Percentiles rank a stretch among this genome's conserved stretches.
phyloP scores from a whole-genome alignment of 2,113 vertebrate genomes.

The Lophius piscatorius region DNA sequence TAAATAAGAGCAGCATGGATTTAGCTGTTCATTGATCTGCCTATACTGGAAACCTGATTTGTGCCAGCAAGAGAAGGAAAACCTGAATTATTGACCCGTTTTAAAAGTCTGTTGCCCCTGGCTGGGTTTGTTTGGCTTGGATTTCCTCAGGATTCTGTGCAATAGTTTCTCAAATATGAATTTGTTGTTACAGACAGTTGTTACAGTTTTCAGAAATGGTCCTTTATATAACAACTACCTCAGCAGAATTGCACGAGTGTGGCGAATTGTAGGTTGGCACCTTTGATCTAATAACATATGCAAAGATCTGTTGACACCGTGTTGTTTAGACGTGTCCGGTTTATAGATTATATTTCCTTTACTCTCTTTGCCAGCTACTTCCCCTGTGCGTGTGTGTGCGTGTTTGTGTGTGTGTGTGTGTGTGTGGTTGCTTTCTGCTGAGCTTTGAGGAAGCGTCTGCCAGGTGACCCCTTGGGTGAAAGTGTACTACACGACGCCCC shows the following conservation, averaged over 20 bases:
- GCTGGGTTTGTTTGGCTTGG: conserved; percentile 2
- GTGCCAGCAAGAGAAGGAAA: conserved; percentile 51
- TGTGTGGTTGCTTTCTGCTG: conserved; percentile 17
- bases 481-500: conserved; percentile 7
- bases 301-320: conserved; percentile 54
- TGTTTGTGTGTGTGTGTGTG: conserved; percentile 7
- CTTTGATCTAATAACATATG: conserved; percentile 41
- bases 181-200: conserved; percentile 1
- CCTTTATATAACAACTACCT: conserved; percentile 26
- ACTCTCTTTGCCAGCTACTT: conserved; percentile 25
- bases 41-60: conserved; percentile 63
- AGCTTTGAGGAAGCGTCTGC: conserved; percentile 59
- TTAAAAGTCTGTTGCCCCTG: conserved; percentile 33
- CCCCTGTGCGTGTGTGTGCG: conserved; percentile 4
- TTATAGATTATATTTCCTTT: conserved; percentile 57
- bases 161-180: conserved; percentile 7
- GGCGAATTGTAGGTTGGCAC: conserved; percentile 2
- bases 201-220: too few species aligned
- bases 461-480: conserved; percentile 63
- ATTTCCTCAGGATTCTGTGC: conserved; percentile 4
- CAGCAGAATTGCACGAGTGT: conserved; percentile 33
- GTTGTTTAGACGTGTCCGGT: conserved; percentile 60
- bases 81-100: conserved; percentile 55
- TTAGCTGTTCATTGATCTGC: conserved; percentile 49
- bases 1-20: conserved; percentile 48